Evolutionary conservation across 2,797 vertebrate species (phyloP).

Genomic region (Echeneis naucrates): DNA sequence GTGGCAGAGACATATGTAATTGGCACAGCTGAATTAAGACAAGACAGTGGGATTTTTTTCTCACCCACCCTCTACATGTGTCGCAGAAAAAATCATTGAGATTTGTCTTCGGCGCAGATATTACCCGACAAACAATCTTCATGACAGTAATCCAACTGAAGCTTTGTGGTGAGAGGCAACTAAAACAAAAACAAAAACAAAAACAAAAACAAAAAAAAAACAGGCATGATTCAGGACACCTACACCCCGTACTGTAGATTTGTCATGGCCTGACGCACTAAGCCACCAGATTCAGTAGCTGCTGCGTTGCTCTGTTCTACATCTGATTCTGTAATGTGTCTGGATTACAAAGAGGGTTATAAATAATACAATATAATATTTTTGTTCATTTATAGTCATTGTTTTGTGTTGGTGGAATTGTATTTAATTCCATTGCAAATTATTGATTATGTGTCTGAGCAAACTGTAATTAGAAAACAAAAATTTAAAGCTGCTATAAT

Average conservation of each 20-base stretch:
- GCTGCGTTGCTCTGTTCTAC: neutral
- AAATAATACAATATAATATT: neutral
- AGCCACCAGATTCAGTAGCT: neutral
- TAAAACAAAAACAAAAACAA: constrained; percentile 25
- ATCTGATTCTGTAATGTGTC: neutral
- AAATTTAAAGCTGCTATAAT: neutral
- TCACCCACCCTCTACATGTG: constrained; percentile 22
- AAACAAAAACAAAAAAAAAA: constrained; percentile 25
- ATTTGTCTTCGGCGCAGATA: constrained; percentile 39
- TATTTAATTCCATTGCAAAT: neutral
- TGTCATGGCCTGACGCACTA: neutral
- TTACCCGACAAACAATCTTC: constrained; percentile 43
- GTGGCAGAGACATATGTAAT: constrained; percentile 36
- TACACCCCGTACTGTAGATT: constrained; percentile 6
- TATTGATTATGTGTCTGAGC: neutral
- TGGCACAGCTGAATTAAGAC: constrained; percentile 61
- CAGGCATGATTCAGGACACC: constrained; percentile 5
- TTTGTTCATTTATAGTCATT: neutral
- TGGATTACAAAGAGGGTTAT: neutral
- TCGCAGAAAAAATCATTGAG: constrained; percentile 53
- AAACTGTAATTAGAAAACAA: neutral
- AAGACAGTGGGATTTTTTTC: constrained; percentile 20
- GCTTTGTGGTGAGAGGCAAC: constrained; percentile 29
- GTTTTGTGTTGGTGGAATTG: neutral
- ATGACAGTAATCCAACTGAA: constrained; percentile 15